These are phyloP conservation scores for Emys orbicularis DNA, from an alignment of 2,797 vertebrate species.

Conservation along the genomic window DNA sequence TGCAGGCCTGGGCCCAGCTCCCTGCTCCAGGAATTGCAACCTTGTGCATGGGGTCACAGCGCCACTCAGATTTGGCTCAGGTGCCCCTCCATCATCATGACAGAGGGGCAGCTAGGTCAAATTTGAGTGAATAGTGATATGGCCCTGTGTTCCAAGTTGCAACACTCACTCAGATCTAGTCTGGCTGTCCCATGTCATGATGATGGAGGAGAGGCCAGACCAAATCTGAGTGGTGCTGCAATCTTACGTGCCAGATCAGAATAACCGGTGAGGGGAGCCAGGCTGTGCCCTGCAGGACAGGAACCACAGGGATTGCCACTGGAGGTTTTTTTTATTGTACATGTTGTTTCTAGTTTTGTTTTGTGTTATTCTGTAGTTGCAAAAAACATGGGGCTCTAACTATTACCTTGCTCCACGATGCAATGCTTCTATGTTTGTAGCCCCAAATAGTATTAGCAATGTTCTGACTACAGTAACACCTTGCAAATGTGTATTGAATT, in stretches of 20 bases:
- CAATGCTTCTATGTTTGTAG: background rate
- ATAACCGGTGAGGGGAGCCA: background rate
- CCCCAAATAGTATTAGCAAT: background rate
- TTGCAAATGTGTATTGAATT: background rate
- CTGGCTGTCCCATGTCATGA: background rate
- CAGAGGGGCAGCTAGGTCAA: background rate
- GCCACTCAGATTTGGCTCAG: background rate
- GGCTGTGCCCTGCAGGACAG: background rate
- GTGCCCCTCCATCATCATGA: background rate
- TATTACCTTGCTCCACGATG: background rate
- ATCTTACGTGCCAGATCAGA: background rate
- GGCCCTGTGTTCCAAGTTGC: background rate
- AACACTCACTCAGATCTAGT: background rate
- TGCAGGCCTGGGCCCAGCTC: background rate
- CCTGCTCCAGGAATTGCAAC: background rate
- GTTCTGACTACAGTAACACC: background rate
- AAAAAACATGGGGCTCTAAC: background rate
- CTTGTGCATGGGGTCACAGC: background rate
- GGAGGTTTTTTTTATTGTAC: background rate
- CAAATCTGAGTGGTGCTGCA: background rate
- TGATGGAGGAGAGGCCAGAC: background rate
- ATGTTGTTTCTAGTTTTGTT: background rate
- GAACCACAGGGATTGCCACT: background rate
- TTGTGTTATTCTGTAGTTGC: background rate
- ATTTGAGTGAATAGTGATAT: background rate